These are phyloP conservation scores for Catostylus mosaicus DNA, from an alignment of 30 jellyfish, hydroid and myxozoan species.

Conservation along the genomic window DNA sequence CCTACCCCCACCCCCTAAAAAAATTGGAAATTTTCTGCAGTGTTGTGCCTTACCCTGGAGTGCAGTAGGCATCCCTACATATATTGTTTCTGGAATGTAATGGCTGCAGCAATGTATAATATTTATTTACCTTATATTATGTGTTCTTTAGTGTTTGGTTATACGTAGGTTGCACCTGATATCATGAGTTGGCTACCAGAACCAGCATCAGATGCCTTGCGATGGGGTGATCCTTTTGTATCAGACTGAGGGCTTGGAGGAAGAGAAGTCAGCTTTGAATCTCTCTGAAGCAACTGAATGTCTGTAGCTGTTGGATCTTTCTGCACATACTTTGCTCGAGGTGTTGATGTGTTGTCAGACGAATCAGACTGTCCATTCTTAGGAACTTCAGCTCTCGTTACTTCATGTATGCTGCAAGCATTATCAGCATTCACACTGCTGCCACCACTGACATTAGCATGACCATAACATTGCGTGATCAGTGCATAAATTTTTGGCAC, in stretches of 20 bases:
- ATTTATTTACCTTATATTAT: no score
- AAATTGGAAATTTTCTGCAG: no score
- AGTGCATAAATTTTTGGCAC: conserved; percentile 63
- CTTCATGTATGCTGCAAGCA: conserved; percentile 43
- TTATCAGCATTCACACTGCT: conserved; percentile 10
- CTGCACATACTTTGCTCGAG: not conserved
- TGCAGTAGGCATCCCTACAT: no score
- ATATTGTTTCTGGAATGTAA: no score
- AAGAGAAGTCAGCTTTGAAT: not conserved
- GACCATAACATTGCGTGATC: conserved; percentile 47
- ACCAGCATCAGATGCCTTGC: conserved; percentile 42
- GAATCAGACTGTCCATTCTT: not conserved
- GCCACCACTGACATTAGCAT: not conserved
- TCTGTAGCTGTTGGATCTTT: conserved; percentile 14
- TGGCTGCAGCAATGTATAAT: no score
- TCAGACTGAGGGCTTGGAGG: conserved; percentile 33
- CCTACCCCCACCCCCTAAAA: no score
- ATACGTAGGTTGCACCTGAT: conserved; percentile 15
- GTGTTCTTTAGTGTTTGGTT: no score
- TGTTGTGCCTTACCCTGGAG: no score
- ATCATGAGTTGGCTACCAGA: conserved; percentile 49
- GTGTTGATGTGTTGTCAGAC: not conserved
- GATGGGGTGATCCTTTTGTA: not conserved
- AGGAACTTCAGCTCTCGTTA: not conserved
- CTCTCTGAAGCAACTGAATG: conserved; percentile 20